Percentiles rank a stretch among this genome's conserved stretches.
Evolutionary conservation across 2,113 vertebrate species (phyloP).

Genomic region (Pluvialis apricaria): DNA sequence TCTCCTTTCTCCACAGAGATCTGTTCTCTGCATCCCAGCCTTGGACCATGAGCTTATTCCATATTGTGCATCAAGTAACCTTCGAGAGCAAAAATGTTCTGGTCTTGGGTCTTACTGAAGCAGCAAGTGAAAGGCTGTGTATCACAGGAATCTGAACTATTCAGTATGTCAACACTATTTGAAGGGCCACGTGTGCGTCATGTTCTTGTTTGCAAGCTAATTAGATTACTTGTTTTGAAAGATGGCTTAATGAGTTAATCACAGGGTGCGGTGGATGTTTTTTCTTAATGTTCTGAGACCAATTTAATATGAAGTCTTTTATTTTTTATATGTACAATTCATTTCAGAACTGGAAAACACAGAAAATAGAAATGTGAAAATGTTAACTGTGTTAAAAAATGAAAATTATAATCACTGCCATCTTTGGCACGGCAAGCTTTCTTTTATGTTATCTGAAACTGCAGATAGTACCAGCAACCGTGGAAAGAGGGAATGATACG

Average conservation of each 20-base stretch:
- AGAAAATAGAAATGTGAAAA: neutral
- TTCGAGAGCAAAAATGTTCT: neutral
- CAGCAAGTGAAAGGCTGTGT: neutral
- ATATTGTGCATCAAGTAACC: neutral
- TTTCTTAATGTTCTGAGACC: conserved; percentile 13
- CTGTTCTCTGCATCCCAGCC: neutral
- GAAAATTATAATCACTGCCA: neutral
- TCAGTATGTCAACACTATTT: conserved; percentile 8
- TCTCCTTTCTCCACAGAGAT: neutral
- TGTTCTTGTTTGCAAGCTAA: conserved; percentile 52
- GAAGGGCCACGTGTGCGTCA: conserved; percentile 27
- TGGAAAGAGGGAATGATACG: neutral
- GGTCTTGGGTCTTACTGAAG: neutral
- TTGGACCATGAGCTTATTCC: neutral
- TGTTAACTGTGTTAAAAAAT: neutral
- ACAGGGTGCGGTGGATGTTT: conserved; percentile 14
- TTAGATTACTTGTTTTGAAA: conserved; percentile 55
- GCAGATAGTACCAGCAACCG: neutral
- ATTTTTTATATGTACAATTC: neutral
- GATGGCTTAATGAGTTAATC: conserved; percentile 55
- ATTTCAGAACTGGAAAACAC: conserved; percentile 1
- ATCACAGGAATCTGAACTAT: neutral
- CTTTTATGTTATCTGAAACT: neutral
- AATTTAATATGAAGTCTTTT: neutral
- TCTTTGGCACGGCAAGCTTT: neutral